phyloP scores from a whole-genome alignment of 2,888 invertebrate genomes.

The Ethmia dodecea region DNA sequence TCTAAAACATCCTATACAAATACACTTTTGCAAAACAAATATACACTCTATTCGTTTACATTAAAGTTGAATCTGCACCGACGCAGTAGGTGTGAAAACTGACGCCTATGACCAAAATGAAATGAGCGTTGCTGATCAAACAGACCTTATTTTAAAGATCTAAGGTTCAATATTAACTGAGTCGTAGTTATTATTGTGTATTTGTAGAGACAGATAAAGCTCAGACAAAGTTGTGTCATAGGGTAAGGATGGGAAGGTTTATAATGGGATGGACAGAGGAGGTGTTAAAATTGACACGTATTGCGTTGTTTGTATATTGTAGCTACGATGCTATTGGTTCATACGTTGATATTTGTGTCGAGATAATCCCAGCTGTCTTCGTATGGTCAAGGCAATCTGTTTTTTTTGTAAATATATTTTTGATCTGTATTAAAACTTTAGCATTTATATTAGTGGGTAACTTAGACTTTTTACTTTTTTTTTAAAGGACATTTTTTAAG shows the following conservation, averaged over 20 bases:
- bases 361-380: constrained; percentile 10
- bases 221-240: constrained; percentile 19
- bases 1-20: constrained; percentile 31
- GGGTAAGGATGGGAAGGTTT: constrained; percentile 7
- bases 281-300: constrained; percentile 53
- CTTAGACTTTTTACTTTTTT: too few species aligned
- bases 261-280: constrained; percentile 20
- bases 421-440: too few species aligned
- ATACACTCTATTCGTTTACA: rapidly evolving
- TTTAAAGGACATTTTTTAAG: too few species aligned
- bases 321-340: constrained; percentile 52
- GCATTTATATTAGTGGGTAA: too few species aligned
- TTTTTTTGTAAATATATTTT: too few species aligned
- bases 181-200: constrained; percentile 22
- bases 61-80: constrained; percentile 28
- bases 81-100: constrained; percentile 65
- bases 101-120: constrained; percentile 55
- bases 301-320: constrained; percentile 42
- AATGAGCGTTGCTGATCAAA: constrained; percentile 19
- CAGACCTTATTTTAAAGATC: constrained; percentile 20
- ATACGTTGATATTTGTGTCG: constrained; percentile 19
- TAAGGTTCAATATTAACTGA: constrained; percentile 31
- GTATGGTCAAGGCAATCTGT: too few species aligned
- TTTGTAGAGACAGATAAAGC: constrained; percentile 4
- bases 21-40: constrained; percentile 12